Evolutionary conservation across 2,113 vertebrate species (phyloP).

Genomic region (Apaloderma vittatum): DNA sequence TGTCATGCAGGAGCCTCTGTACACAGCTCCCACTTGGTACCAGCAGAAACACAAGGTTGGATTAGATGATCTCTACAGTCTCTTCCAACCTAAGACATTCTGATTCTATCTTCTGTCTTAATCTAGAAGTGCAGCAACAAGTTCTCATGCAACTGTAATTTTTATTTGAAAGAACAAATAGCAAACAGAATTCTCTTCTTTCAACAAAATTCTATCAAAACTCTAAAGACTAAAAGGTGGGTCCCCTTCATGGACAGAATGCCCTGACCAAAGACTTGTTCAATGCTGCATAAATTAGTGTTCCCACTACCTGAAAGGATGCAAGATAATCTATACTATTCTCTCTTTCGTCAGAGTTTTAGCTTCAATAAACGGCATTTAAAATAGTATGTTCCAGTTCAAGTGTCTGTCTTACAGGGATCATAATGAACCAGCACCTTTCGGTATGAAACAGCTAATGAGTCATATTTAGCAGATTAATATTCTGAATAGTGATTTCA

Average conservation of each 20-base stretch:
- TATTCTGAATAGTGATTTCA: background rate
- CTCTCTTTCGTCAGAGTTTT: background rate
- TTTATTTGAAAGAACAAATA: background rate
- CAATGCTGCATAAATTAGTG: background rate
- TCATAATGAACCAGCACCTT: background rate
- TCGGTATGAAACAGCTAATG: background rate
- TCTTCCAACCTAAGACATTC: no score
- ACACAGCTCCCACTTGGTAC: accelerated
- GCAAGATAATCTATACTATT: accelerated
- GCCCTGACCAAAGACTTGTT: background rate
- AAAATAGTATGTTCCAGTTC: background rate
- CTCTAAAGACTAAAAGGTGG: background rate
- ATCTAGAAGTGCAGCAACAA: background rate
- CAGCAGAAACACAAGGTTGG: background rate
- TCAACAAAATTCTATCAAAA: background rate
- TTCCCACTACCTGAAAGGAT: background rate
- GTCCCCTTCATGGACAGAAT: background rate
- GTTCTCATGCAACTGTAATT: background rate
- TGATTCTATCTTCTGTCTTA: background rate
- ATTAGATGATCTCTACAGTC: no score
- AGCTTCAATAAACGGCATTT: background rate
- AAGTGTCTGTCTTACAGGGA: background rate
- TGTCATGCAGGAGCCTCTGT: background rate
- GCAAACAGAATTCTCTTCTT: background rate
- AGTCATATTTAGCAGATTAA: background rate